Evolutionary conservation across 2,113 vertebrate species (phyloP), one percentile per base, ranked within the genome.

Genomic region (Gallinago undulata): DNA sequence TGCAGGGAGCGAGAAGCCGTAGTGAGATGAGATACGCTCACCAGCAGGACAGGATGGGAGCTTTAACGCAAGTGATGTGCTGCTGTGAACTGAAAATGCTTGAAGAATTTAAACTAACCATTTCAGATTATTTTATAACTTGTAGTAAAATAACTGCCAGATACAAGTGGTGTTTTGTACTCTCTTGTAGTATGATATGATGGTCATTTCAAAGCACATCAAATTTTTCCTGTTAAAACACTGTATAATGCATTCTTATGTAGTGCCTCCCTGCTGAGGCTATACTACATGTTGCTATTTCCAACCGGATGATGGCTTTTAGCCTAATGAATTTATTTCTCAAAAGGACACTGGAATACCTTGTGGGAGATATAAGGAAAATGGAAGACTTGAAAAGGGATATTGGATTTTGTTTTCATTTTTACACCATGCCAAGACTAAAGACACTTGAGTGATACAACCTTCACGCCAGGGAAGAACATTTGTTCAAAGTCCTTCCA

Each of bases 161-260:
- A 53, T 11, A 60, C 5, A 80, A 86, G 69, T 1, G 0, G n/a
- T 4, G 7, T 37, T 92, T 64, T 67, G 24, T n/a, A 30, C 24
- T 43, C 6, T 35, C 45, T 33, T 33, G 4, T 21, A 47, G 16
- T 10, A 51, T 35, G 30, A 73, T 59, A 33, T 0, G 0, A 67
- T 10, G 27, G 33, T 48, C 25, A 66, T 83, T 92, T 56, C 53
- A 57, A 88, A 80, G 76, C 0, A 1, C 24, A 39, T 37, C 31
- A 55, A 17, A 41, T 11, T 82, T 56, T 62, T 39, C 68, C 18
- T 33, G 35, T 21, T 90, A 56, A 83, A 92, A 67, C 27, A 30
- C 10, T 47, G 9, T 13, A 17, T 14, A 64, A 43, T 11, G 6
- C 23, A 43, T 55, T 76, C 35, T 66, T 48, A 18, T 0, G 0